Base-by-base conservation (phyloP, 2,113 vertebrate species). In the Amblyornis subalaris region DNA sequence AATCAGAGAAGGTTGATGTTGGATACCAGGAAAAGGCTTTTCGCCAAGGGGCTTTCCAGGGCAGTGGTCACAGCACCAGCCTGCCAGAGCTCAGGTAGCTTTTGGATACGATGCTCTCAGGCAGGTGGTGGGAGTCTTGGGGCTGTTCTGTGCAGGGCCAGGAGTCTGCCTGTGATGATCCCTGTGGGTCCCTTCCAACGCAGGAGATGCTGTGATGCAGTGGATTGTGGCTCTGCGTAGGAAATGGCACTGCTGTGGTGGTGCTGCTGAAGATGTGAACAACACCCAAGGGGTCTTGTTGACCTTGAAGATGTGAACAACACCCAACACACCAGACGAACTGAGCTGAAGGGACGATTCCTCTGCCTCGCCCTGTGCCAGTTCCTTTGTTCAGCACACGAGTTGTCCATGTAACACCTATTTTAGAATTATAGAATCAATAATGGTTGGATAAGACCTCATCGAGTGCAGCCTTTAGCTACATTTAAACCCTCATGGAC, bases 311-410 rank as follows among this genome's bases (percentile, higher is more conserved):
- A 20, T 4, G 17, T 8, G 1, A 21, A 10, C 33, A 3, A 17
- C 3, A n/a, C 14, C 1, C 3, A 8, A 2, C 42, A 26, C 42
- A 57, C 31, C 25, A 8, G 42, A 19, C 0, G 1, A 31, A 21
- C 31, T 55, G 23, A 31, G 58, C 31, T 50, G 58, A 31, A 42
- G 71, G 35, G 31, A 21, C 1, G 1, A 33, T 45, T 60, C 33
- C 33, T 51, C 2, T 2, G 4, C 33, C 31, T 75, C 0, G 1
- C 14, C 26, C 36, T 10, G 26, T 18, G 22, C 21, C 33, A 20
- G 18, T n/a, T 45, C 19, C 58, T 66, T 65, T 33, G 15, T 28
- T 65, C 26, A 38, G 9, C 8, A 17, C 58, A 36, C 18, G 9
- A 66, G 12, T 20, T 58, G 33, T 33, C 15, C 0, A 0, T 20